Evolutionary conservation across 2,797 vertebrate species (phyloP).

Genomic region (Clarias fuscus): DNA sequence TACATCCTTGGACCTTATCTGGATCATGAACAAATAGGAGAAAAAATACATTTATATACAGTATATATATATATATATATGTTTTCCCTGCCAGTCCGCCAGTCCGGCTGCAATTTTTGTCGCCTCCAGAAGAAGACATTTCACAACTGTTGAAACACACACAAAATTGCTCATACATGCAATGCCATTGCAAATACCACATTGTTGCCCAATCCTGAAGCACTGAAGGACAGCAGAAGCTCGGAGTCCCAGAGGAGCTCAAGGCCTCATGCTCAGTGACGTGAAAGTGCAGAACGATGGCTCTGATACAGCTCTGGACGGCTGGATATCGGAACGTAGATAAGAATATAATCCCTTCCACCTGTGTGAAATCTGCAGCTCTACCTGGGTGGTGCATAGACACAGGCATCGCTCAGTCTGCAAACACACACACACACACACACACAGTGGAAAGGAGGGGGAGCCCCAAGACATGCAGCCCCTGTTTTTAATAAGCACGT

Average conservation of each 20-base stretch:
- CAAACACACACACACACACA: conserved; percentile 14
- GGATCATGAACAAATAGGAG: neutral
- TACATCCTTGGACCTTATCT: neutral
- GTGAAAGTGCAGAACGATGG: conserved; percentile 45
- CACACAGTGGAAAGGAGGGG: conserved; percentile 13
- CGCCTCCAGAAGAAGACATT: conserved; percentile 18
- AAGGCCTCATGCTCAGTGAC: conserved; percentile 36
- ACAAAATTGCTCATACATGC: conserved; percentile 32
- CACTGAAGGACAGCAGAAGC: conserved; percentile 31
- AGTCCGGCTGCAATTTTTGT: conserved; percentile 23
- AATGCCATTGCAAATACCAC: conserved; percentile 35
- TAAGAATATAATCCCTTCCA: conserved; percentile 50
- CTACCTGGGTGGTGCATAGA: conserved; percentile 29
- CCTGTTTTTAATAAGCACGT: conserved; percentile 7
- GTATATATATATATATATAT: no score
- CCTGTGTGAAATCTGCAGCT: conserved; percentile 34
- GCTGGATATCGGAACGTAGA: conserved; percentile 34
- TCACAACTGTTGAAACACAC: conserved; percentile 26
- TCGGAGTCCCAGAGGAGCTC: conserved; percentile 28
- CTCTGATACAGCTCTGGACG: neutral
- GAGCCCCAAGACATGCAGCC: conserved; percentile 11
- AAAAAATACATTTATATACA: neutral
- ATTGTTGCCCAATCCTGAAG: conserved; percentile 41
- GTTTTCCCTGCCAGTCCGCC: neutral
- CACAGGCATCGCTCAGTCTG: neutral